These are phyloP conservation scores for Megalops cyprinoides DNA, from an alignment of 2,797 vertebrate genomes.

Conservation along the genomic window DNA sequence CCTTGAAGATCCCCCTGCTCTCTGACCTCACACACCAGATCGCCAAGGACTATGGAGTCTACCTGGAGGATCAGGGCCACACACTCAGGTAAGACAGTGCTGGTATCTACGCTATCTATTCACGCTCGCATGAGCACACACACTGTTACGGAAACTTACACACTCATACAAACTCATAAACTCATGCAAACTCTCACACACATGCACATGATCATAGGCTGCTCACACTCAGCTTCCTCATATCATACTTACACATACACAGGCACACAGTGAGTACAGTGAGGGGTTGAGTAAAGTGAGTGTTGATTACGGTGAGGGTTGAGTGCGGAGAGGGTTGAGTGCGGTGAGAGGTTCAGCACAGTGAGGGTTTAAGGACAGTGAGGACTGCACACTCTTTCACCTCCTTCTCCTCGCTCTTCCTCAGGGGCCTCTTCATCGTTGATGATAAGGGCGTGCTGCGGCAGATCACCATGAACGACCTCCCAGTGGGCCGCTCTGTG, in stretches of 20 bases:
- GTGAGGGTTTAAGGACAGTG: no score
- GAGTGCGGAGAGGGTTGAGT: no score
- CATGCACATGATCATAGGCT: not conserved
- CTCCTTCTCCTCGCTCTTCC: constrained; percentile 37
- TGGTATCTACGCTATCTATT: no score
- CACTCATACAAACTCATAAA: not conserved
- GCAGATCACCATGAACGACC: constrained; percentile 98
- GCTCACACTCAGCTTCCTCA: not conserved
- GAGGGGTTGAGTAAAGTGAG: no score
- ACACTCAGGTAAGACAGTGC: constrained; percentile 81
- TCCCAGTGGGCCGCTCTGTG: constrained; percentile 94
- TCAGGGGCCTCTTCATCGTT: constrained; percentile 97
- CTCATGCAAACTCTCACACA: not conserved
- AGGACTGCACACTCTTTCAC: not conserved
- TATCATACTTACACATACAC: not conserved
- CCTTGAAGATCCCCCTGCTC: constrained; percentile 91
- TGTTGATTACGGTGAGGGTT: no score
- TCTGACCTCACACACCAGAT: constrained; percentile 96
- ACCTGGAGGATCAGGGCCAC: constrained; percentile 94
- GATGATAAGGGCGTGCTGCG: constrained; percentile 89
- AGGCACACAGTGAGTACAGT: no score
- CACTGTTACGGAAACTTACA: not conserved
- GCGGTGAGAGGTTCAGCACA: no score
- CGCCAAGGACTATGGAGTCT: constrained; percentile 95
- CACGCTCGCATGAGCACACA: not conserved